phyloP scores from a whole-genome alignment of 2,113 vertebrate species.

The Embiotoca jacksoni region DNA sequence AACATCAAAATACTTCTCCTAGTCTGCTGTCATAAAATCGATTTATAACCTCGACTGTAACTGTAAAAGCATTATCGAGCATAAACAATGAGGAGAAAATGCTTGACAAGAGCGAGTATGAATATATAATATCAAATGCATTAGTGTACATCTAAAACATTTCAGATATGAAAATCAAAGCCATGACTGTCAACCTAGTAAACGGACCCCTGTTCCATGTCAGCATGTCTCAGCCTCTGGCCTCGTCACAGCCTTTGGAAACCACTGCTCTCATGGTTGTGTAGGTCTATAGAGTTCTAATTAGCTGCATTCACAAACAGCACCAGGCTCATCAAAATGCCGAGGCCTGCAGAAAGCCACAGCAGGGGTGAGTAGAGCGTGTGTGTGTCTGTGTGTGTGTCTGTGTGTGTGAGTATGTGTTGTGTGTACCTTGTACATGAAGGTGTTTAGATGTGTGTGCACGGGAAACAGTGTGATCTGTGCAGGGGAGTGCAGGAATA shows the following conservation, averaged over 20 bases:
- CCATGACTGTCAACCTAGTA: not conserved
- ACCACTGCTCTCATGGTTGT: slow-evolving; percentile 61
- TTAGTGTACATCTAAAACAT: not conserved
- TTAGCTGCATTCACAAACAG: slow-evolving; percentile 81
- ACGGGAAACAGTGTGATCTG: slow-evolving; percentile 46
- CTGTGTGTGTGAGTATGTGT: slow-evolving; percentile 12
- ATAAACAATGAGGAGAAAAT: no score
- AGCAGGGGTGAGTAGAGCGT: slow-evolving; percentile 72
- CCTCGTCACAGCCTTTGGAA: slow-evolving; percentile 65
- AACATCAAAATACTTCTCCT: not conserved
- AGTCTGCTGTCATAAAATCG: not conserved
- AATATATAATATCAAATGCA: no score
- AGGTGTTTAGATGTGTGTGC: slow-evolving; percentile 8
- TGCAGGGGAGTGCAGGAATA: slow-evolving; percentile 32
- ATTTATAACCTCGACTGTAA: not conserved
- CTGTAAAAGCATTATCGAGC: not conserved
- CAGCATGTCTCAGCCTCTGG: slow-evolving; percentile 35
- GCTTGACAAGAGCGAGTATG: no score
- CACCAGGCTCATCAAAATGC: slow-evolving; percentile 76
- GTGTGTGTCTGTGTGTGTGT: slow-evolving; percentile 12
- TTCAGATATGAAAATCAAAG: not conserved
- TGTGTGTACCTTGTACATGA: slow-evolving; percentile 22
- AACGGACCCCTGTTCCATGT: slow-evolving; percentile 22
- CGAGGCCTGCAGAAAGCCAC: slow-evolving; percentile 79
- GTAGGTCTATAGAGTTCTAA: slow-evolving; percentile 75